Evolutionary conservation across 2,113 vertebrate genomes (phyloP), one percentile per base, ranked within the genome.

Genomic region (Cryptomyrus ogoouensis): DNA sequence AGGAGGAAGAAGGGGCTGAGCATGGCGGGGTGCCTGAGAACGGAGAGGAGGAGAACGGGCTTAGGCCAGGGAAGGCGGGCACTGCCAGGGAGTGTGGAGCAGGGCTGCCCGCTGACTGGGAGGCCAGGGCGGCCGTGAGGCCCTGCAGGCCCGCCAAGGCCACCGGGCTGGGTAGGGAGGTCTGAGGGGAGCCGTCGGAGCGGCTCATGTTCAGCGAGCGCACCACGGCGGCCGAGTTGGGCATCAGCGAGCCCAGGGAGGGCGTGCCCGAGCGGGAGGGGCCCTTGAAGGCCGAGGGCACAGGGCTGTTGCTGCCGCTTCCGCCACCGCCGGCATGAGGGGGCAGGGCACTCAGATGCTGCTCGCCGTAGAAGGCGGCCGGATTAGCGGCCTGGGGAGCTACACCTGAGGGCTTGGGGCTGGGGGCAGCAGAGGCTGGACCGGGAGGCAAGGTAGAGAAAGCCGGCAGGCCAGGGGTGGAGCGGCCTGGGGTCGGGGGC

Each of bases 281-380:
- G 85, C 97, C 97, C 93, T 98, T 99, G 93, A 99, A 99, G 88
- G 97, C 97, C 0, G 98, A 98, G 27, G 96, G 97, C 1, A 97
- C 96, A 0, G 98, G 98, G 91, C 98, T 99, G 92, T 94, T 89
- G 93, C 94, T 94, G 92, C 95, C 91, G 91, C 94, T 94, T 95
- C 91, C 90, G 89, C 89, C 90, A 74, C 92, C 66, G 91, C 93
- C 83, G 62, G 90, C 5, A 9, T 96, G 97, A 91, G 96, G 95
- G 39, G 96, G 95, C 0, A 96, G 83, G 84, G 94, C 90, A 49
- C 93, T 91, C 3, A 95, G 91, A 47, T 94, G 95, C 39, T 96
- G 90, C 44, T 96, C 96, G 5, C 93, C 95, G 94, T 92, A 96
- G 92, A 91, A 94, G 90, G 88, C 95, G 93, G 93, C 93, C 91